Conservation (phyloP, 2,888 invertebrate genomes). For the Branchinecta sandiegonensis region DNA sequence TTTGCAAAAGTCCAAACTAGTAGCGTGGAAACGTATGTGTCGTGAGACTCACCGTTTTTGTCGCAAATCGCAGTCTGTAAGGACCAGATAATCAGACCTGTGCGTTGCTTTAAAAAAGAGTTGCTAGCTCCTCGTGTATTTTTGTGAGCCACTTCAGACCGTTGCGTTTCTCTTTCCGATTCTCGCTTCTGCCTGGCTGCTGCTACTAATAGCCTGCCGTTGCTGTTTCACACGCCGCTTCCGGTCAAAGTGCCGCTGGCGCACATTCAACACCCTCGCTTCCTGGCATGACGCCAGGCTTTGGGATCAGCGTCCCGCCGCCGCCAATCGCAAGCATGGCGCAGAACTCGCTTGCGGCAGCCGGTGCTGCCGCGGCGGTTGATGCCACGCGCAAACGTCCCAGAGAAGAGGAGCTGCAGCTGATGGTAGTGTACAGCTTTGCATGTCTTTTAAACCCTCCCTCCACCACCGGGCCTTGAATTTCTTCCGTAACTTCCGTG, state of each 20-base stretch:
- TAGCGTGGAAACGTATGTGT: too few species aligned
- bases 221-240: background rate
- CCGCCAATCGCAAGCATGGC: conserved; percentile 14
- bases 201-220: conserved; percentile 31
- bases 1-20: too few species aligned
- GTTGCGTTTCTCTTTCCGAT: conserved; percentile 13
- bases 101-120: too few species aligned
- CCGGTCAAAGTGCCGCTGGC: conserved; percentile 30
- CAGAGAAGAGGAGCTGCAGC: conserved; percentile 89
- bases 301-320: conserved; percentile 13
- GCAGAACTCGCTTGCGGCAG: conserved; percentile 30
- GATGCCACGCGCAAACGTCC: conserved; percentile 41
- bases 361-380: conserved; percentile 34
- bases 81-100: too few species aligned
- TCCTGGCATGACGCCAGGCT: background rate
- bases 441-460: conserved; percentile 42
- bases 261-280: too few species aligned
- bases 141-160: background rate
- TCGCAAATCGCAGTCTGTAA: too few species aligned
- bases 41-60: too few species aligned
- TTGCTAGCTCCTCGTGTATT: too few species aligned
- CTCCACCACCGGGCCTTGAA: too few species aligned
- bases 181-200: conserved; percentile 29
- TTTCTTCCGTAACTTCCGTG: too few species aligned
- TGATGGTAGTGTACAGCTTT: conserved; percentile 66